Base-by-base conservation (phyloP, 2,888 invertebrate species). In the Lasius fuliginosus region DNA sequence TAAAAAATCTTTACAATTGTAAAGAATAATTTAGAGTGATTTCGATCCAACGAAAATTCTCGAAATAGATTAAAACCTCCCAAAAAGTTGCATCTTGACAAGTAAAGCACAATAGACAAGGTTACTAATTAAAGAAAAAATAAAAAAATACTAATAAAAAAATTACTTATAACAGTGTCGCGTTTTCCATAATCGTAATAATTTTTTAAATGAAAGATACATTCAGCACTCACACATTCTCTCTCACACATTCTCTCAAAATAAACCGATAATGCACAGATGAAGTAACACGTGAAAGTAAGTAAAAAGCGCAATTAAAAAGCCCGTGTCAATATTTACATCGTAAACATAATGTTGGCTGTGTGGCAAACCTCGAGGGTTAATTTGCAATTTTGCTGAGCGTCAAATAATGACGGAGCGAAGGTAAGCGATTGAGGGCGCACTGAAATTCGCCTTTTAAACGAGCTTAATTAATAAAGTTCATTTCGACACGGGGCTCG, bases 401-500 rank as follows among this genome's bases (percentile, higher is more conserved):
- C 23, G 27, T 68, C 56, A 71, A 83, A 85, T 73, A 53, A 73
- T 15, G 40, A 36, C 33, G 56, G 23, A 46, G 46, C 8, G 77
- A 46, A 18, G 56, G 65, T 77, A 27, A 64, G n/a, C 46, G 42
- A 75, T 74, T 67, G 33, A 74, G 42, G 27, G 30, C 46, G 27
- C 53, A 73, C 18, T 56, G n/a, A 67, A 71, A 42, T 67, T 62
- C 69, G 74, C 46, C 68, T 64, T 82, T 85, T 79, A 76, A 77
- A 82, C 67, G 75, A 53, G 60, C 65, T 88, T 88, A 89, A 88
- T 89, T 84, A 83, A 85, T 87, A 81, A 87, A 87, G 83, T 85
- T 82, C 62, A 27, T 65, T 76, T 67, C 46, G 27, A 27, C n/a
- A 53, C 36, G 60, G 27, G n/a, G 11, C 75, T 64, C 46, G 71